These are phyloP conservation scores for Aphrophora alni DNA, from an alignment of 2,888 invertebrate species.

Conservation along the genomic window DNA sequence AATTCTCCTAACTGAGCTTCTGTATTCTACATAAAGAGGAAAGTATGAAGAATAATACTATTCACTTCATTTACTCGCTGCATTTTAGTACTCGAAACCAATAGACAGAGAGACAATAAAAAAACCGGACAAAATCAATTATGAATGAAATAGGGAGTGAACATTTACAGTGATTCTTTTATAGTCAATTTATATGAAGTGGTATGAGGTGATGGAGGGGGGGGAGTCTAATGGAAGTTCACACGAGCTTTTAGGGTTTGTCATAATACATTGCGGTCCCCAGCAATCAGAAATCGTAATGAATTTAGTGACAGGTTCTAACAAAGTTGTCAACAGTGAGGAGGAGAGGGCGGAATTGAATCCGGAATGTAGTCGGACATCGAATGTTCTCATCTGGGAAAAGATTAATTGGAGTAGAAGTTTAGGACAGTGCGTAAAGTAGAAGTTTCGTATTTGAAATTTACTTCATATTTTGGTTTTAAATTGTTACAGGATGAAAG, in stretches of 20 bases:
- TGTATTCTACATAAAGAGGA: too few relatives aligned
- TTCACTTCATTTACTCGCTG: background rate
- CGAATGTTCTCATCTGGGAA: too few relatives aligned
- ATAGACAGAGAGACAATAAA: background rate
- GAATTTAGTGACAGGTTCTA: conserved; percentile 21
- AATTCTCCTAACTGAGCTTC: too few relatives aligned
- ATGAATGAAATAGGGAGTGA: background rate
- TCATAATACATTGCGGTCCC: conserved; percentile 10
- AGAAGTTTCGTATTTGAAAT: too few relatives aligned
- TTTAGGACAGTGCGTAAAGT: too few relatives aligned
- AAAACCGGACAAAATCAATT: conserved; percentile 6
- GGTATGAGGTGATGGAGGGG: background rate
- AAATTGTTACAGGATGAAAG: too few relatives aligned
- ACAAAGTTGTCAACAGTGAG: background rate
- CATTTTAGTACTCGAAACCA: background rate
- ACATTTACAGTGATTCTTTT: conserved; percentile 9
- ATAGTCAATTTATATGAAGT: conserved; percentile 3
- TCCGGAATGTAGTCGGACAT: too few relatives aligned
- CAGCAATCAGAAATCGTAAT: conserved; percentile 21
- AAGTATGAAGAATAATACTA: background rate
- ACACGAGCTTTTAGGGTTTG: conserved; percentile 39
- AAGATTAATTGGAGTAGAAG: too few relatives aligned
- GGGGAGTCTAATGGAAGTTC: conserved; percentile 34
- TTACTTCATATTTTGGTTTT: too few relatives aligned
- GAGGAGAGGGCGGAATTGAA: background rate